phyloP scores from a whole-genome alignment of 2,797 vertebrate genomes.

The Sebastes elongatus region DNA sequence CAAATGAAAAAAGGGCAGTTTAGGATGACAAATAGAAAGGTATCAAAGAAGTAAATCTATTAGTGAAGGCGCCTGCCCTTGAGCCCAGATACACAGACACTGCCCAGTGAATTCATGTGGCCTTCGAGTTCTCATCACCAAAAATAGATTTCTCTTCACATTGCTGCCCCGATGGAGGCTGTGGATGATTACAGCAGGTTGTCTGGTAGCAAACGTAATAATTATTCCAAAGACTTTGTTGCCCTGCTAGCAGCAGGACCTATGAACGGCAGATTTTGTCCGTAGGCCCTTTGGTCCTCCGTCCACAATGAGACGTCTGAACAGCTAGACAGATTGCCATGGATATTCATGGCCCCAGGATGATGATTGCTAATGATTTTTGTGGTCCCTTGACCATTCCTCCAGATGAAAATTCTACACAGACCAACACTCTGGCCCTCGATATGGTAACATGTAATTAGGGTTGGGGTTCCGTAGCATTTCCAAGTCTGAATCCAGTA shows the following conservation, averaged over 20 bases:
- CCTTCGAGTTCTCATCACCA: background rate
- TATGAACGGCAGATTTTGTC: background rate
- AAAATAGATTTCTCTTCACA: slow-evolving; percentile 1
- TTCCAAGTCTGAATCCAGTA: background rate
- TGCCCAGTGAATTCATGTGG: background rate
- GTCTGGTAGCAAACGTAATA: background rate
- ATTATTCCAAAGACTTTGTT: background rate
- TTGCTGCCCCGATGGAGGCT: background rate
- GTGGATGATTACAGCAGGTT: background rate
- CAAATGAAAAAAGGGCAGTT: slow-evolving; percentile 18
- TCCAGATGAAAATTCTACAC: background rate
- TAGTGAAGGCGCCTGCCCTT: slow-evolving; percentile 21
- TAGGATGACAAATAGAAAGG: slow-evolving; percentile 29
- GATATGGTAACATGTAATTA: background rate
- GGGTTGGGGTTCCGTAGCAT: background rate
- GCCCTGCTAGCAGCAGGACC: background rate
- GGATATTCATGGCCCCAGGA: background rate
- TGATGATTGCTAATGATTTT: background rate
- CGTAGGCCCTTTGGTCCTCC: background rate
- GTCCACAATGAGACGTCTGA: background rate
- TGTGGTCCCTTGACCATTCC: background rate
- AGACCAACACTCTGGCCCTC: background rate
- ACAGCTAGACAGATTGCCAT: background rate
- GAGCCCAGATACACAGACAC: slow-evolving; percentile 2
- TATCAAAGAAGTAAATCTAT: slow-evolving; percentile 23